These are phyloP conservation scores for Vanacampus margaritifer DNA, from an alignment of 2,113 vertebrate species.

Conservation along the genomic window DNA sequence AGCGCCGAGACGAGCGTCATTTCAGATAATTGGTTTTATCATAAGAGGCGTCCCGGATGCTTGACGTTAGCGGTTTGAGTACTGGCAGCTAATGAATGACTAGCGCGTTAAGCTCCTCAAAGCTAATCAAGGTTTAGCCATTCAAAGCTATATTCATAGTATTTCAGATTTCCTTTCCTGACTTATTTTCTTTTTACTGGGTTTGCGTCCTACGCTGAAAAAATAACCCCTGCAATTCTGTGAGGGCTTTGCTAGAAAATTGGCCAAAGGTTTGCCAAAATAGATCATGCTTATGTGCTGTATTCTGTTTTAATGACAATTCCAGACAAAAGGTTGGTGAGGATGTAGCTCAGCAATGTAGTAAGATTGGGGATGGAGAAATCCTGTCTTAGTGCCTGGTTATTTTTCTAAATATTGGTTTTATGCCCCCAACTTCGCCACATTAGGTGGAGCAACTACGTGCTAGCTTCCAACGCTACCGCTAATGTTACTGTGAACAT, in stretches of 20 bases:
- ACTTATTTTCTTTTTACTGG: background rate
- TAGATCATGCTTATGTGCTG: too few species aligned
- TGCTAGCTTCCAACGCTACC: too few species aligned
- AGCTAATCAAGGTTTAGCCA: constrained; percentile 18
- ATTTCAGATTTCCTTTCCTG: constrained; percentile 4
- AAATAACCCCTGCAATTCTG: background rate
- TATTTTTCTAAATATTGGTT: too few species aligned
- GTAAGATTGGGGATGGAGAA: too few species aligned
- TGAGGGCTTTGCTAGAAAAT: background rate
- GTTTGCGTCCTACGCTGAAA: background rate
- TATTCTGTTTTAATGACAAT: too few species aligned
- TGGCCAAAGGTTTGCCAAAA: background rate
- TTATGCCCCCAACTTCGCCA: too few species aligned
- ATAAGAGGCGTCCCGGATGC: constrained; percentile 11
- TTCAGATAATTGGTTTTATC: constrained; percentile 38
- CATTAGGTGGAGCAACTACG: too few species aligned
- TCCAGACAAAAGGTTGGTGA: too few species aligned
- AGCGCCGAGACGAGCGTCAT: constrained; percentile 12
- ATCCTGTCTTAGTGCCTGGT: too few species aligned
- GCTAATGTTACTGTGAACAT: too few species aligned
- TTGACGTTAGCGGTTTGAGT: constrained; percentile 2
- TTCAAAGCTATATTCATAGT: background rate
- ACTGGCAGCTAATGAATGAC: background rate
- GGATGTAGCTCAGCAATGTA: too few species aligned
- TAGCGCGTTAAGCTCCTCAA: constrained; percentile 15